Evolutionary conservation across 2,797 vertebrate species (phyloP).

Genomic region (Hyperoplus immaculatus): DNA sequence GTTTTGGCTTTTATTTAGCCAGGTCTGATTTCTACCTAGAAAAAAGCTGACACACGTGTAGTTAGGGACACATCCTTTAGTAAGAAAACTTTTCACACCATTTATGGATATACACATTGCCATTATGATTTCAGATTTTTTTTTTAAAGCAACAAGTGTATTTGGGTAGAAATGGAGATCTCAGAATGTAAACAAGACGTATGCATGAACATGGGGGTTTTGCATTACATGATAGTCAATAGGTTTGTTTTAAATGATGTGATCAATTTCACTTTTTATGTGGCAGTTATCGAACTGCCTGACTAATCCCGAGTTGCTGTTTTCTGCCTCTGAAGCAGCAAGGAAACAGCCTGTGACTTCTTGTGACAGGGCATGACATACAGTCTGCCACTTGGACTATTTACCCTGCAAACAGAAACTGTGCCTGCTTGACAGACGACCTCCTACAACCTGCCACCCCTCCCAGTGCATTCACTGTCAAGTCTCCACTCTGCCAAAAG

Average conservation of each 20-base stretch:
- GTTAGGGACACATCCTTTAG: neutral
- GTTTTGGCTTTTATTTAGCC: neutral
- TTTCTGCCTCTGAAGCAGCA: neutral
- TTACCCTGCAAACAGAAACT: conserved; percentile 37
- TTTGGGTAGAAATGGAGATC: neutral
- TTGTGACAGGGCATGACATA: conserved; percentile 2
- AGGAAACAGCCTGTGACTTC: neutral
- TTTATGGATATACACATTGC: neutral
- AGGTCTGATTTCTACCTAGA: neutral
- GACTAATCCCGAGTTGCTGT: neutral
- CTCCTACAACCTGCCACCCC: conserved; percentile 17
- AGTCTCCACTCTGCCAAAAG: conserved; percentile 70
- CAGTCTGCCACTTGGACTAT: conserved; percentile 14
- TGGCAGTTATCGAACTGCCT: neutral
- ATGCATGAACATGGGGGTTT: neutral
- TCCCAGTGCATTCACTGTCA: conserved; percentile 17
- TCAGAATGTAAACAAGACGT: neutral
- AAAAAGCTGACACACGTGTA: too few species aligned
- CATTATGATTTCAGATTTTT: neutral
- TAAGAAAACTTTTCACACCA: neutral
- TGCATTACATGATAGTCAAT: neutral
- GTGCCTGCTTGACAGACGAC: conserved; percentile 36
- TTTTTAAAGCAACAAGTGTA: neutral
- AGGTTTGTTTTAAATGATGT: neutral
- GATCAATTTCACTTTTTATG: neutral